Evolutionary conservation across 2,888 invertebrate genomes (phyloP), one percentile per base, ranked within the genome.

Genomic region (Perizoma affinitatum): DNA sequence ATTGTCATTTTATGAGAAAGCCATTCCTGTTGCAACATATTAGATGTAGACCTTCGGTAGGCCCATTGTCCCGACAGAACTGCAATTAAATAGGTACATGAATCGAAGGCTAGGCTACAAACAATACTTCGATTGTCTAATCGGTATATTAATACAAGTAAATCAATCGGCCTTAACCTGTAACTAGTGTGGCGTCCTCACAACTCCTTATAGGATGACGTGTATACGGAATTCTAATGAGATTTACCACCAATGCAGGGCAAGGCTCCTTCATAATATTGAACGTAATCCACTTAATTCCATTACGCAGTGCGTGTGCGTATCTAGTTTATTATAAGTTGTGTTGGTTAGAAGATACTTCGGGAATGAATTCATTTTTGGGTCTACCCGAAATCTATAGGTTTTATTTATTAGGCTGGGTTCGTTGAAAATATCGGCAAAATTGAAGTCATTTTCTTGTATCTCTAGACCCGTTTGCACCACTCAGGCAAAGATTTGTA

Each of bases 121-220:
- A 65, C 61, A 69, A 66, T 62, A 63, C 60, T 55, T 34, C 57
- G 50, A 61, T 59, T 62, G 55, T 61, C 49, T 65, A 61, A 67
- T 66, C 54, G 57, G 44, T 53, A 43, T 63, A 41, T 54, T 62
- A 65, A 62, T 67, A 65, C 58, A 65, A 67, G 53, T 66, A 67
- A 64, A 67, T 61, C 66, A 58, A 68, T 65, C 69, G 79, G 72
- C 86, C 85, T 85, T 82, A 77, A 84, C 85, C 84, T 74, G 43
- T 53, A 70, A 76, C 70, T 66, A 70, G 71, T 63, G 63, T 63
- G 57, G 61, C 72, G 83, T 80, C 79, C 79, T 78, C 76, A 74
- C 66, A 34, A 63, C 64, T 72, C 81, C 81, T 73, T 81, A 76
- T 75, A 74, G 79, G 81, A 54, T 60, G 58, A 60, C 59, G 58